Conservation (phyloP, 1,140 invertebrate genomes). For the Telenomus remus region DNA sequence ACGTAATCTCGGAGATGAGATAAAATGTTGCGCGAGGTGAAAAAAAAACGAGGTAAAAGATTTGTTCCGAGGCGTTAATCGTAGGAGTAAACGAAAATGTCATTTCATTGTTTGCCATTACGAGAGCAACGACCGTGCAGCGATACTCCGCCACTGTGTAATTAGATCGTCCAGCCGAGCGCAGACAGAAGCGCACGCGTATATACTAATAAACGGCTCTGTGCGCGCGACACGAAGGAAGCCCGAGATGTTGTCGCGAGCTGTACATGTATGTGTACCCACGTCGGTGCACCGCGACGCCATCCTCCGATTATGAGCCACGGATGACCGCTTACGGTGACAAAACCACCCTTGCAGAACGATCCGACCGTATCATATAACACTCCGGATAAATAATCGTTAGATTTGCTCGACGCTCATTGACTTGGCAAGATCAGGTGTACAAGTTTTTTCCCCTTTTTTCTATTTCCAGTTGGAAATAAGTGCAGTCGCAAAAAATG, state of each 20-base stretch:
- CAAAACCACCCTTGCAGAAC: slow-evolving; percentile 43
- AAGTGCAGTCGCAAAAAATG: too few species aligned
- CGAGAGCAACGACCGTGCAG: slow-evolving; percentile 56
- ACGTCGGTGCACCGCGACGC: slow-evolving; percentile 35
- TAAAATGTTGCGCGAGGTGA: not conserved
- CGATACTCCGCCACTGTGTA: slow-evolving; percentile 50
- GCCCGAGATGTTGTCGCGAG: slow-evolving; percentile 46
- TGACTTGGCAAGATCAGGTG: not conserved
- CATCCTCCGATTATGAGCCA: slow-evolving; percentile 46
- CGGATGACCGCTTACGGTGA: slow-evolving; percentile 46
- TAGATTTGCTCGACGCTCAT: slow-evolving; percentile 4
- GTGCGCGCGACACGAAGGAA: slow-evolving; percentile 43
- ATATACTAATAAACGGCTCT: slow-evolving; percentile 50
- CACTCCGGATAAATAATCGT: slow-evolving; percentile 31
- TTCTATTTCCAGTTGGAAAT: too few species aligned
- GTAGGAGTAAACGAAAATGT: slow-evolving; percentile 41
- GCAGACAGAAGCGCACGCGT: slow-evolving; percentile 51
- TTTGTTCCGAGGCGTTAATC: slow-evolving; percentile 29
- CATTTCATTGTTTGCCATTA: slow-evolving; percentile 53
- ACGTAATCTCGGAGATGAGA: too few species aligned
- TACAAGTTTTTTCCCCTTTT: too few species aligned
- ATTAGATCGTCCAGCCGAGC: slow-evolving; percentile 56
- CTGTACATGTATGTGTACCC: slow-evolving; percentile 32
- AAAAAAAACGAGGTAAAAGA: not conserved
- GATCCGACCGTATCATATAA: slow-evolving; percentile 40